phyloP scores from a whole-genome alignment of 2,888 invertebrate genomes.

The Hydropsyche betteni region DNA sequence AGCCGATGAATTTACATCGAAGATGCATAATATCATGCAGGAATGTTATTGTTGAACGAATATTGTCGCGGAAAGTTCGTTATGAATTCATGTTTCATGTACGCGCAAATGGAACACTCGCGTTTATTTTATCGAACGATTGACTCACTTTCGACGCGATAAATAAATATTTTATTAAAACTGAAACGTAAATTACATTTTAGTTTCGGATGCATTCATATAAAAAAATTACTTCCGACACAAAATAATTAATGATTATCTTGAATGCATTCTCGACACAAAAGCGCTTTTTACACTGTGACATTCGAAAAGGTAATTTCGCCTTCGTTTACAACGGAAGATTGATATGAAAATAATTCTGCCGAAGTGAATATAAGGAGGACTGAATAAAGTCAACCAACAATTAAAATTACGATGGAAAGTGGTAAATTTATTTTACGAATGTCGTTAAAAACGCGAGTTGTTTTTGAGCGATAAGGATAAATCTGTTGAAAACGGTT shows the following conservation, averaged over 20 bases:
- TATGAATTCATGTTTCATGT: not conserved
- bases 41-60: conserved; percentile 3
- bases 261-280: no score
- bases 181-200: not conserved
- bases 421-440: conserved; percentile 8
- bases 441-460: conserved; percentile 12
- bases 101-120: not conserved
- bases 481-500: no score
- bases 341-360: no score
- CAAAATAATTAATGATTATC: no score
- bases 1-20: not conserved
- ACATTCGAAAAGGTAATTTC: no score
- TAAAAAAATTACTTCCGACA: no score
- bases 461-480: not conserved
- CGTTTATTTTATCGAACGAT: conserved; percentile 1
- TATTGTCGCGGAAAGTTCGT: conserved; percentile 2
- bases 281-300: no score
- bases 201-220: no score
- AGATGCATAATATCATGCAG: not conserved
- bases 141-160: not conserved
- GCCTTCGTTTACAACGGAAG: no score
- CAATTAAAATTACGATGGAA: not conserved
- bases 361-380: no score
- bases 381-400: no score
- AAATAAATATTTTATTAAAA: not conserved